Conservation (phyloP, 2,113 vertebrate species). For the Scartelaos histophorus region DNA sequence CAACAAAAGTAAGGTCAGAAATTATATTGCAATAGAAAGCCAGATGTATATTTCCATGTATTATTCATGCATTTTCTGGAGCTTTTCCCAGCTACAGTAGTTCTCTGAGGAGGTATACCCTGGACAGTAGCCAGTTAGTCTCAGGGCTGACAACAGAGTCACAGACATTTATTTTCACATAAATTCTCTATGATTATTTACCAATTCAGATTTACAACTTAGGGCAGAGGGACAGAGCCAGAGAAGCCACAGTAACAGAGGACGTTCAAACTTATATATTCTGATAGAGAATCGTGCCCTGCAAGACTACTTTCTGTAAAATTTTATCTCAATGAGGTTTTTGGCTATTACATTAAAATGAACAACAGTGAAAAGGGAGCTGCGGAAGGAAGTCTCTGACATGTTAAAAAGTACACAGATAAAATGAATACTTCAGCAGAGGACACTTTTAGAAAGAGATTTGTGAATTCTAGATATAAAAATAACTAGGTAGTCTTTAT, state of each 20-base stretch:
- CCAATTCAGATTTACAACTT: background rate
- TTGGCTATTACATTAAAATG: no score
- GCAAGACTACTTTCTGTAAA: no score
- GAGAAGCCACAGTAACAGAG: background rate
- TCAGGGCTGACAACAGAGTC: background rate
- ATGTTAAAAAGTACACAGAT: no score
- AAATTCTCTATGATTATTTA: background rate
- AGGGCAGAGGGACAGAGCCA: background rate
- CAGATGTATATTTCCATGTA: background rate
- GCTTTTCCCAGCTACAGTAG: background rate
- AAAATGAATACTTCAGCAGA: no score
- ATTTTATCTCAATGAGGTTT: no score
- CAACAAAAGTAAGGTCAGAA: slow-evolving; percentile 59
- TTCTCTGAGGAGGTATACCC: background rate
- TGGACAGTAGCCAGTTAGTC: background rate
- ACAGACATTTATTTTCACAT: background rate
- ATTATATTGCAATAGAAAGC: background rate
- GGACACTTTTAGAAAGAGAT: no score
- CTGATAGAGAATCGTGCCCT: no score
- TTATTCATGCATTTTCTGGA: slow-evolving; percentile 3
- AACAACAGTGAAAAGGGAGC: no score
- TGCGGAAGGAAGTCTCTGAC: no score
- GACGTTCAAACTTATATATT: no score
- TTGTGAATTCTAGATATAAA: no score
- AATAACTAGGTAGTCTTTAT: no score